Evolutionary conservation across 2,888 invertebrate genomes (phyloP), one percentile per base, ranked within the genome.

Genomic region (Xylota sylvarum): DNA sequence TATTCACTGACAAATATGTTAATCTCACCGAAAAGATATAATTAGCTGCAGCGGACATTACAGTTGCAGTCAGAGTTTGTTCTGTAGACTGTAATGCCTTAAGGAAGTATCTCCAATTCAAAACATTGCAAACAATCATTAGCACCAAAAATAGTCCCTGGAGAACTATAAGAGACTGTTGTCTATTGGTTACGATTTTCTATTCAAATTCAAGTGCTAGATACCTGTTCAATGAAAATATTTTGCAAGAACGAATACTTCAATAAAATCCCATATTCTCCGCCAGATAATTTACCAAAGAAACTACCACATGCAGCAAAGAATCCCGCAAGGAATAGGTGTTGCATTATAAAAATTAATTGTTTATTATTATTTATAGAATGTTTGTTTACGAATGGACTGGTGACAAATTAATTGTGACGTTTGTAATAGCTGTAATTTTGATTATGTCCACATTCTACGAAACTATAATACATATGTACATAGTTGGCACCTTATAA

Each of bases 281-380:
- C 89, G 48, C 91, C 91, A 3, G 93, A 93, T 60, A 95, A 88
- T 91, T 95, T 95, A 1, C 94, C 95, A 88, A 94, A 94, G 67
- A 94, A 91, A 90, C 95, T 94, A 4, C 94, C 95, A 43, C 92
- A 90, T 5, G 94, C 93, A 5, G 94, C 95, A 90, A 93, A 94
- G 50, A 93, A 89, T 12, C 95, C 95, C 9, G 94, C 92, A 1
- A 90, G 48, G 2, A 86, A 17, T 0, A 86, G 19, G 14, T 77
- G 62, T 17, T 64, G 48, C 86, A 86, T 86, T 48, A 23, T 67
- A 14, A 7, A n/a, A 17, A 35, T 10, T 7, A 2, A 19, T n/a
- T 50, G 9, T 32, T 19, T 19, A 9, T 46, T 19, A 30, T 32
- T 35, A 35, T 35, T 19, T 0, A 12, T 6, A 19, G n/a, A 12